Evolutionary conservation across 1,140 invertebrate species (phyloP).

Genomic region (Drosophila sulfurigaster): DNA sequence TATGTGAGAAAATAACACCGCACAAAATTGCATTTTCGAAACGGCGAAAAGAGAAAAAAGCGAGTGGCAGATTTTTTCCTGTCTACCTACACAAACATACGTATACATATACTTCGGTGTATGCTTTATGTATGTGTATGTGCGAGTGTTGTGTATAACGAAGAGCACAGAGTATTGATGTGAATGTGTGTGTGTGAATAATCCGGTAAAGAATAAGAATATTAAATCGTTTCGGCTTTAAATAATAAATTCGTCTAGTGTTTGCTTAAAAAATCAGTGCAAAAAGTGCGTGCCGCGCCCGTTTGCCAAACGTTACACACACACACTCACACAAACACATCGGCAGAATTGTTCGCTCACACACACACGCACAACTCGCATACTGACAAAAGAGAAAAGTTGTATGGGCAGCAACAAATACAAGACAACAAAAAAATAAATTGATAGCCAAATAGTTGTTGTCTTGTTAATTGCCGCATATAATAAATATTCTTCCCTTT

Average conservation of each 20-base stretch:
- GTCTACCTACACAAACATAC: constrained; percentile 78
- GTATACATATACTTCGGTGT: constrained; percentile 56
- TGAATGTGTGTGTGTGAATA: constrained; percentile 32
- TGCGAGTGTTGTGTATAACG: constrained; percentile 46
- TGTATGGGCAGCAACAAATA: constrained; percentile 71
- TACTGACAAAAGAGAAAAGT: constrained; percentile 75
- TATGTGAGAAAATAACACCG: constrained; percentile 46
- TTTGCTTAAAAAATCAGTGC: constrained; percentile 51
- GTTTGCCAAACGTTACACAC: constrained; percentile 60
- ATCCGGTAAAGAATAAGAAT: constrained; percentile 52
- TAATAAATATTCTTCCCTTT: constrained; percentile 46
- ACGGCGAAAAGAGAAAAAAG: constrained; percentile 53
- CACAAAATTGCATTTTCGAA: constrained; percentile 32
- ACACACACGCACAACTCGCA: constrained; percentile 28
- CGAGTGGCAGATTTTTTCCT: constrained; percentile 80
- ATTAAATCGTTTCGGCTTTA: constrained; percentile 25
- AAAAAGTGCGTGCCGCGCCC: constrained; percentile 71
- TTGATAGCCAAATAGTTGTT: constrained; percentile 52
- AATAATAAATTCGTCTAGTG: constrained; percentile 33
- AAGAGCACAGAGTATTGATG: constrained; percentile 33
- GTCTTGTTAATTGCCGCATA: constrained; percentile 59
- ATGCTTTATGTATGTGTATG: constrained; percentile 29
- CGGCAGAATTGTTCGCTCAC: constrained; percentile 40
- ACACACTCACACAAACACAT: constrained; percentile 52
- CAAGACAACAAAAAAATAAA: constrained; percentile 1